Percentiles rank a stretch among this genome's conserved stretches.
Evolutionary conservation across 2,113 vertebrate genomes (phyloP).

Genomic region (Raja brachyura): DNA sequence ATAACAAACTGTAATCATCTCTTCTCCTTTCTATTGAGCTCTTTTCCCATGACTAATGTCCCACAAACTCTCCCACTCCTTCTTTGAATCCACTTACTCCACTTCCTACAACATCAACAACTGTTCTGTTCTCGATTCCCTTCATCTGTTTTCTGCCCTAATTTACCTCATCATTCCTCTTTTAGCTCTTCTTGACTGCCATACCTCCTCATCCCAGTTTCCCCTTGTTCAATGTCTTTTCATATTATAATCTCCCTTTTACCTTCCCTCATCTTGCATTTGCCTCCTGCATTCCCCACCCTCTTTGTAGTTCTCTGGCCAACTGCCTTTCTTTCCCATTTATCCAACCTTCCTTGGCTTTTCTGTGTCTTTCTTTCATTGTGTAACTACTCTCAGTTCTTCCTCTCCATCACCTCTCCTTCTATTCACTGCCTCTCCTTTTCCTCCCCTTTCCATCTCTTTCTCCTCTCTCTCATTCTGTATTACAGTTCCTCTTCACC

Average conservation of each 20-base stretch:
- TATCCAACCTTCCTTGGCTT: background rate
- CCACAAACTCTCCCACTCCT: too few species aligned
- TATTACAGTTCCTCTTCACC: background rate
- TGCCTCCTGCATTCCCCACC: background rate
- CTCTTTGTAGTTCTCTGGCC: background rate
- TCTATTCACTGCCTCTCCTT: background rate
- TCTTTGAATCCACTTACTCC: too few species aligned
- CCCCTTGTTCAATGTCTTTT: background rate
- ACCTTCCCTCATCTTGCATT: background rate
- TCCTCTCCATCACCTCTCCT: background rate
- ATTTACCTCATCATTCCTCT: too few species aligned
- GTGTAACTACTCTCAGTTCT: background rate
- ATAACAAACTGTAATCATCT: background rate
- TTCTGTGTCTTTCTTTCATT: background rate
- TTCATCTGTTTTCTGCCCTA: too few species aligned
- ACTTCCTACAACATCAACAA: too few species aligned
- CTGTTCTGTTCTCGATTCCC: too few species aligned
- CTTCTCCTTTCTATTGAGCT: background rate
- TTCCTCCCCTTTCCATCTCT: background rate
- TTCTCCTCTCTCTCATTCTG: background rate
- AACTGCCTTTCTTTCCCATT: background rate
- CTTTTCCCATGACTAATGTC: background rate
- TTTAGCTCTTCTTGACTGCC: too few species aligned
- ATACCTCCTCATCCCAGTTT: too few species aligned
- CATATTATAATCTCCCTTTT: background rate